A percentile compares a stretch with the other conserved stretches of the same genome.
Evolutionary conservation across 2,797 vertebrate species (phyloP).

Genomic region (Acomys russatus): DNA sequence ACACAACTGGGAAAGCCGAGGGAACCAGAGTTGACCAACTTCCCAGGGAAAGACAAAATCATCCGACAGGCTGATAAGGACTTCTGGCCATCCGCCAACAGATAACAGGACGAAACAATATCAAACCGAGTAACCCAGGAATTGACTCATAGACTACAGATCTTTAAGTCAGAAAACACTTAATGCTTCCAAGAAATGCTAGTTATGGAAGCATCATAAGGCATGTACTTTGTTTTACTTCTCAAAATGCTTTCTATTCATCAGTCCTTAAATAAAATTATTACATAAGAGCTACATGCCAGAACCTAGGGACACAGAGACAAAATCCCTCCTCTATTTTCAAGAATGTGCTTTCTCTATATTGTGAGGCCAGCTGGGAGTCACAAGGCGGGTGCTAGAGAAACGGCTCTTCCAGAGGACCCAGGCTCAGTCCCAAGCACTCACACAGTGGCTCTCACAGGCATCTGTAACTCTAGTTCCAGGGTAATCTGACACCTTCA

Average conservation of each 20-base stretch:
- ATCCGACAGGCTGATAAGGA: not conserved
- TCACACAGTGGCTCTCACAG: not conserved
- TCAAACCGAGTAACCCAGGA: not conserved
- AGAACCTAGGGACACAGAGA: conserved; percentile 26
- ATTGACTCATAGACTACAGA: conserved; percentile 6
- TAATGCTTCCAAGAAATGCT: conserved; percentile 49
- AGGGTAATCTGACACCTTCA: not conserved
- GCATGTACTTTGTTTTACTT: not conserved
- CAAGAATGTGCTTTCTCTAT: conserved; percentile 27
- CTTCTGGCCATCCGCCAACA: not conserved
- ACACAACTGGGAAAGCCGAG: conserved; percentile 34
- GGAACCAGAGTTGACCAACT: conserved; percentile 11
- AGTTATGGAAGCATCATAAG: conserved; percentile 11
- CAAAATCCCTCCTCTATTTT: not conserved
- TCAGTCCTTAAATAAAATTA: conserved; percentile 62
- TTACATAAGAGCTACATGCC: not conserved
- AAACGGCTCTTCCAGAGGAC: not conserved
- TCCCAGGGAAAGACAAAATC: conserved; percentile 5
- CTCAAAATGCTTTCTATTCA: conserved; percentile 37
- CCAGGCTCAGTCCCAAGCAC: not conserved
- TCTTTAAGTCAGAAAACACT: conserved; percentile 26
- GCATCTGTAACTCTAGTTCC: not conserved
- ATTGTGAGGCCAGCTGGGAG: not conserved
- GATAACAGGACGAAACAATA: conserved; percentile 57
- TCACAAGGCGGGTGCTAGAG: not conserved